Evolutionary conservation across 2,888 invertebrate species (phyloP), one percentile per base, ranked within the genome.

Genomic region (Conomelus anceps): DNA sequence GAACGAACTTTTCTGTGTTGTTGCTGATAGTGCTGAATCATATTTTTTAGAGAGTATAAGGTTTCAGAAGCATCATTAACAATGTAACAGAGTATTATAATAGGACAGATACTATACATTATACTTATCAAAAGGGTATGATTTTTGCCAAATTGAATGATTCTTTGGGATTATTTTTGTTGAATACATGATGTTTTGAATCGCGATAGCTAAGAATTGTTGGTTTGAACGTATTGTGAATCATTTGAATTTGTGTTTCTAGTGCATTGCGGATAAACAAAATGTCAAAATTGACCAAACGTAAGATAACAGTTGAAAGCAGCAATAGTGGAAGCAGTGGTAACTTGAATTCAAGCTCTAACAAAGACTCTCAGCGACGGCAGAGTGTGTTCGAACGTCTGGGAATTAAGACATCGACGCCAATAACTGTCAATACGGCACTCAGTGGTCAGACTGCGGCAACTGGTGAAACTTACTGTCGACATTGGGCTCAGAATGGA

Each of bases 301-400:
- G 90, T 86, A 90, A 90, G 89, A 90, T 90, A 26, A 90, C 90
- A 90, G 90, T 90, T 88, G 90, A 90, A 88, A 89, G 89, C 89
- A 86, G 89, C 63, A 86, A 86, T 85, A 89, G 84, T 88, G 89
- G 88, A 88, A 85, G 86, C 63, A 88, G 86, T 26, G 89, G 88
- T 86, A 88, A 85, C 23, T 85, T 23, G 11, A 89, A 88, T 84
- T 34, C 87, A 26, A 89, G 84, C 41, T 85, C 89, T 22, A 89
- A 88, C 86, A 91, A 90, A 90, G 90, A 90, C 63, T 90, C 90
- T 63, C 91, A 90, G 22, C 91, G 91, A 84, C 90, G 91, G 91
- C 96, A 96, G 91, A 97, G 97, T 94, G 97, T 97, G 92, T 97
- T 97, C 94, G 97, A 97, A 94, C 95, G 97, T 92, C 95, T 97